These are phyloP conservation scores for Porites lobata DNA, from an alignment of 92 coral and sea anemone species.

Conservation along the genomic window DNA sequence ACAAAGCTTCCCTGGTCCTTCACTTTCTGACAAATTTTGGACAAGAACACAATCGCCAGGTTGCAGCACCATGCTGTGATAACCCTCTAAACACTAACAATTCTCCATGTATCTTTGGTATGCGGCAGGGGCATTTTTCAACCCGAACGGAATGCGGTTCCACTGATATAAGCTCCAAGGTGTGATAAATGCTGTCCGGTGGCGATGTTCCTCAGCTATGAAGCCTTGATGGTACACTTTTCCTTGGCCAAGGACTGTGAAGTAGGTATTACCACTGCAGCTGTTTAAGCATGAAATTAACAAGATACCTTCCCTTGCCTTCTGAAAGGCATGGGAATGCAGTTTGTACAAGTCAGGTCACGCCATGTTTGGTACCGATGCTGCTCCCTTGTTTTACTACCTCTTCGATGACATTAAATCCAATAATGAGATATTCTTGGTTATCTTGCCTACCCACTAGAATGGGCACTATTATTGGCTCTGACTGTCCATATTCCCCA, in stretches of 20 bases:
- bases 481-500: conserved; percentile 26
- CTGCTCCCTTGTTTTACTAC: conserved; percentile 6
- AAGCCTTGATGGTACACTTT: conserved; percentile 80
- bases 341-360: background rate
- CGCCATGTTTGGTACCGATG: background rate
- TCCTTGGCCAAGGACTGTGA: conserved; percentile 72
- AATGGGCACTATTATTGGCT: conserved; percentile 41
- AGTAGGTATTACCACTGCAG: conserved; percentile 75
- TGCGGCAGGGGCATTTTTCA: conserved; percentile 77
- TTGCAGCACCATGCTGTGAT: conserved; percentile 33
- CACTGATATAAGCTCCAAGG: conserved; percentile 81
- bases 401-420: conserved; percentile 67
- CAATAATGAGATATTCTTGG: conserved; percentile 61
- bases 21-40: conserved; percentile 65
- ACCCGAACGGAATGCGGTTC: conserved; percentile 75
- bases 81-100: conserved; percentile 62
- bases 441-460: conserved; percentile 47
- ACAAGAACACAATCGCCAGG: conserved; percentile 70
- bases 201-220: conserved; percentile 60
- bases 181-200: conserved; percentile 79
- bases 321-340: conserved; percentile 19
- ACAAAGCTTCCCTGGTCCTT: conserved; percentile 78
- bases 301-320: conserved; percentile 14
- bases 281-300: conserved; percentile 48
- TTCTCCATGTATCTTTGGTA: conserved; percentile 82